Evolutionary conservation across 2,888 invertebrate genomes (phyloP).

Genomic region (Oscheius onirici): DNA sequence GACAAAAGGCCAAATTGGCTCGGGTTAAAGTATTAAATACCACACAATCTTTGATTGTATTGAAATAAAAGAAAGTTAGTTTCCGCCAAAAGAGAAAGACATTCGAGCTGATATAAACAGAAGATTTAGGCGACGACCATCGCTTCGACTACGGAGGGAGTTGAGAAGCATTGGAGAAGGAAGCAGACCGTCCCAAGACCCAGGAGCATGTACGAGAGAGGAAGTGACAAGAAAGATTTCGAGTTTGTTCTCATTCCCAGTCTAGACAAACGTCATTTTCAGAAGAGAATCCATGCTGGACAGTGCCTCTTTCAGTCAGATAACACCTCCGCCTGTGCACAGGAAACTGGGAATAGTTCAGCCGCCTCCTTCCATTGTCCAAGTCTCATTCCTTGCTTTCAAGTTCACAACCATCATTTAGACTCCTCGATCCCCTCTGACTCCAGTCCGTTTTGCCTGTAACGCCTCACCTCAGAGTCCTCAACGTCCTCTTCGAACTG

Average conservation of each 20-base stretch:
- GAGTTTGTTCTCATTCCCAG: background rate
- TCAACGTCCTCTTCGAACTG: constrained; percentile 29
- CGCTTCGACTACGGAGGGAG: constrained; percentile 32
- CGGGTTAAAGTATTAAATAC: no score
- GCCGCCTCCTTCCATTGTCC: constrained; percentile 2
- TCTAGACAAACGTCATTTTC: background rate
- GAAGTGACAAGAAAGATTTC: constrained; percentile 6
- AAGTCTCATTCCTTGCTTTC: background rate
- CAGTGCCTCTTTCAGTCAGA: constrained; percentile 32
- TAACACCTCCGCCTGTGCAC: constrained; percentile 32
- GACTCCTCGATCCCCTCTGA: constrained; percentile 25
- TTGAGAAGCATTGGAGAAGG: constrained; percentile 23
- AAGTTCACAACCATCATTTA: background rate
- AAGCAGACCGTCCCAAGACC: constrained; percentile 24
- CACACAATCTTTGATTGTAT: no score
- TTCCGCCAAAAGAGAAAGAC: background rate
- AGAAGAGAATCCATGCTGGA: constrained; percentile 25
- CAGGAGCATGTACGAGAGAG: constrained; percentile 33
- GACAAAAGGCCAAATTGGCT: no score
- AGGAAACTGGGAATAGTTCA: constrained; percentile 28
- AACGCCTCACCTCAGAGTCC: constrained; percentile 23
- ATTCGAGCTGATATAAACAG: background rate
- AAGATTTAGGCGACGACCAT: constrained; percentile 25
- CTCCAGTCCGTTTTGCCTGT: constrained; percentile 20
- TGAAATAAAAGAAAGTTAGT: no score